Evolutionary conservation across 2,888 invertebrate genomes (phyloP).

Genomic region (Hetaerina titia): DNA sequence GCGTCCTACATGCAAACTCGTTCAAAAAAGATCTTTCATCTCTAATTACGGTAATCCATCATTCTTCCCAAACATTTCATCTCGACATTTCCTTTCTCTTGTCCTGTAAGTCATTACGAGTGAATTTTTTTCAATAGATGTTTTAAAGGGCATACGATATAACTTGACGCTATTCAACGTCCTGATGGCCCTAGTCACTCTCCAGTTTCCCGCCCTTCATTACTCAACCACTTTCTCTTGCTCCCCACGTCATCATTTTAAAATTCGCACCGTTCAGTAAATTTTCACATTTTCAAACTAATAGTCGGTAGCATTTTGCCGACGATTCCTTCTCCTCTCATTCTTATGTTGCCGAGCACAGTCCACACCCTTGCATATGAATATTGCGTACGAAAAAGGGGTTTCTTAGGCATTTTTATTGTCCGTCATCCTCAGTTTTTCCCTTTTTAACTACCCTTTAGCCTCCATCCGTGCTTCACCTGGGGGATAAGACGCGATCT

Average conservation of each 20-base stretch:
- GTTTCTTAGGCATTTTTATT: neutral
- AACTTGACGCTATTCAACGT: neutral
- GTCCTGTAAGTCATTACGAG: neutral
- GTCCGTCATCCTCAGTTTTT: neutral
- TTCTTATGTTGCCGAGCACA: neutral
- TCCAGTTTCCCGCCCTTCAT: neutral
- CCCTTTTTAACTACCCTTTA: neutral
- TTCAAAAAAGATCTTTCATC: neutral
- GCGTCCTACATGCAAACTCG: neutral
- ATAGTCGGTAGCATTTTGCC: neutral
- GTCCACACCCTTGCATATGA: neutral
- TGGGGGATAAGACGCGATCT: constrained; percentile 34
- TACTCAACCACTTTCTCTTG: neutral
- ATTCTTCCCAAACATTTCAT: neutral
- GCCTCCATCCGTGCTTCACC: neutral
- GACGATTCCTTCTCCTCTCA: neutral
- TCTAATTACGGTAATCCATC: constrained; percentile 30
- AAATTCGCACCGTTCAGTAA: neutral
- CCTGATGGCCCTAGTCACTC: neutral
- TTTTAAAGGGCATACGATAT: neutral
- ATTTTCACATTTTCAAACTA: neutral
- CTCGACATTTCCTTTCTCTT: neutral
- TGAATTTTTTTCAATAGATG: neutral
- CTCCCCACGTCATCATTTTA: neutral
- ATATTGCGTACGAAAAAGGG: neutral